Base-by-base conservation (phyloP, 2,888 invertebrate genomes). In the Griposia aprilina region DNA sequence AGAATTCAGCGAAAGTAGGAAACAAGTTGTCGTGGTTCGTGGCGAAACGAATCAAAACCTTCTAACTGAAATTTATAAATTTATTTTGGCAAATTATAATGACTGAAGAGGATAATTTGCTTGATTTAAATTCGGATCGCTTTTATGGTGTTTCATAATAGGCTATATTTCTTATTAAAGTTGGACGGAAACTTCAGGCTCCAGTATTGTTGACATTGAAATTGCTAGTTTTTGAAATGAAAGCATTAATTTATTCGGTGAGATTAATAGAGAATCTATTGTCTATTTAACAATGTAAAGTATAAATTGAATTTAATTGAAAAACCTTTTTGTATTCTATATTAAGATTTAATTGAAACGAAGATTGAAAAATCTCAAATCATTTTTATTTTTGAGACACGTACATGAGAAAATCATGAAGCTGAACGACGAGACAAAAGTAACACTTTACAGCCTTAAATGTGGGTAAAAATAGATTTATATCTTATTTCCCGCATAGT, bases 1-100 rank as follows among this genome's bases (percentile, higher is more conserved):
- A 93, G 94, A 95, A 95, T 94, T 95, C 94, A 92, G 92, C 93
- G 92, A 94, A 95, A 95, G 95, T 95, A 93, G 92, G 93, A 94
- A 95, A 94, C 94, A 94, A 95, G 93, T 96, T 95, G 95, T 95
- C 95, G 95, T 93, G 95, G 96, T 95, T 91, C 93, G 93, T 90
- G 93, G 94, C 92, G 93, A 93, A 94, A 94, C 94, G 94, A 95
- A 95, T 95, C 96, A 94, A 93, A 94, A 94, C 93, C 94, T 92
- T 93, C 93, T 94, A 93, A 94, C 93, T 93, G 93, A 92, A 94
- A 95, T 94, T 94, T 94, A 93, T 94, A 92, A 94, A 95, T 94
- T 94, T 95, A 94, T 95, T 95, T 93, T 91, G 89, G 85, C 90
- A 93, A 94, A 94, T 94, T 93, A 92, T 94, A 92, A 93, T 93